phyloP scores from a whole-genome alignment of 2,797 vertebrate genomes.

The Chelidonichthys spinosus region DNA sequence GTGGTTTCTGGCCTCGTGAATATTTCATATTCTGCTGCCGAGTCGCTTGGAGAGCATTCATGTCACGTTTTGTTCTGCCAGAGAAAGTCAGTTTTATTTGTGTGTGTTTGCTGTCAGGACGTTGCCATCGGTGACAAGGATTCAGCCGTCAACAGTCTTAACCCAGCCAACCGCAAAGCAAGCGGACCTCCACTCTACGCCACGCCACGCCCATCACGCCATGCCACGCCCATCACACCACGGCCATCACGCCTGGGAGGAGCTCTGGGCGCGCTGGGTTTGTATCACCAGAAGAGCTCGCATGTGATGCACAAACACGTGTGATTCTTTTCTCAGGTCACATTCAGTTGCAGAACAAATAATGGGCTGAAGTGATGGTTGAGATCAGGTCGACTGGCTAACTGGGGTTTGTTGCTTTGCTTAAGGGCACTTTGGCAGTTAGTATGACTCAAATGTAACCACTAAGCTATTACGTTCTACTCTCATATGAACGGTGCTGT shows the following conservation, averaged over 20 bases:
- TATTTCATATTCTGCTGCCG: conserved; percentile 51
- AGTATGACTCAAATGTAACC: neutral
- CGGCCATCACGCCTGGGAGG: conserved; percentile 8
- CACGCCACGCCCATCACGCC: no score
- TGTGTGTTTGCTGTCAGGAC: conserved; percentile 6
- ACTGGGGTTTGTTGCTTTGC: neutral
- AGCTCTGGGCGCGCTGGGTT: conserved; percentile 18
- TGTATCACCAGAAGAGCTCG: neutral
- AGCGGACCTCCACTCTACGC: neutral
- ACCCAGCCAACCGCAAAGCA: conserved; percentile 7
- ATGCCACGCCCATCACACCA: no score
- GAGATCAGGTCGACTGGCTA: neutral
- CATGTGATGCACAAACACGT: neutral
- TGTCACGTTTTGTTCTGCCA: conserved; percentile 29
- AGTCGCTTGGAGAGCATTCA: conserved; percentile 19
- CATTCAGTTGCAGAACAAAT: neutral
- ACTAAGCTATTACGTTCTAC: no score
- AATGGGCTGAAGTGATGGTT: neutral
- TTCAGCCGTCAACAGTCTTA: conserved; percentile 12
- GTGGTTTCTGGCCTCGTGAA: conserved; percentile 52
- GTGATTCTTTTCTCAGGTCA: neutral
- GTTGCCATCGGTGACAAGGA: conserved; percentile 13
- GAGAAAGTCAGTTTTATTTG: conserved; percentile 24
- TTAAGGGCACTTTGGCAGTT: neutral
- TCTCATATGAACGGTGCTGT: no score